Percentiles rank a stretch among this genome's conserved stretches.
These are phyloP conservation scores for Penaeus monodon DNA, from an alignment of 2,888 invertebrate genomes.

Conservation along the genomic window DNA sequence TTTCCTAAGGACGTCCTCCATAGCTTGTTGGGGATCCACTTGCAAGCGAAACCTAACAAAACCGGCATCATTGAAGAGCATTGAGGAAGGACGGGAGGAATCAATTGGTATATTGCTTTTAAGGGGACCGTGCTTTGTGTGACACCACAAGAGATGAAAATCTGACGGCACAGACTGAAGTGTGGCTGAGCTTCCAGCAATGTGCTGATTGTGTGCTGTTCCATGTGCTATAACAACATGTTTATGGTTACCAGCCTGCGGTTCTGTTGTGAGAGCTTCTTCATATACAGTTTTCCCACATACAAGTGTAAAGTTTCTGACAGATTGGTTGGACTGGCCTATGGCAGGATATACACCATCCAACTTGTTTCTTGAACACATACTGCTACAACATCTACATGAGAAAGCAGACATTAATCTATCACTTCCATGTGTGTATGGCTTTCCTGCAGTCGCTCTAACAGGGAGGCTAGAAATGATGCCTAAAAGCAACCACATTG, in stretches of 20 bases:
- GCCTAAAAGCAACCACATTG: constrained; percentile 82
- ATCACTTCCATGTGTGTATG: constrained; percentile 53
- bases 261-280: constrained; percentile 49
- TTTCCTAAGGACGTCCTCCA: constrained; percentile 65
- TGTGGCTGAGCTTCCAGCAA: constrained; percentile 49
- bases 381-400: constrained; percentile 81
- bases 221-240: constrained; percentile 31
- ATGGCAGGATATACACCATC: constrained; percentile 87
- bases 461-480: constrained; percentile 43
- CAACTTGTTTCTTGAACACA: constrained; percentile 79
- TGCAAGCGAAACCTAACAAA: constrained; percentile 87
- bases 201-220: constrained; percentile 32
- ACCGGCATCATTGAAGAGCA: constrained; percentile 91
- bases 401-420: constrained; percentile 78
- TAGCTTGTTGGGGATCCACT: constrained; percentile 70
- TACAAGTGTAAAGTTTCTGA: constrained; percentile 84
- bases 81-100: constrained; percentile 72
- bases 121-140: constrained; percentile 23
- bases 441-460: constrained; percentile 38
- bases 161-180: constrained; percentile 58
- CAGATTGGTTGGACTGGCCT: constrained; percentile 86
- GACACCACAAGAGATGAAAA: constrained; percentile 60
- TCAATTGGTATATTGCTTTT: constrained; percentile 13
- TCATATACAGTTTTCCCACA: constrained; percentile 75
- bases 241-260: constrained; percentile 18